Evolutionary conservation across 2,113 vertebrate genomes (phyloP).

Genomic region (Galemys pyrenaicus): DNA sequence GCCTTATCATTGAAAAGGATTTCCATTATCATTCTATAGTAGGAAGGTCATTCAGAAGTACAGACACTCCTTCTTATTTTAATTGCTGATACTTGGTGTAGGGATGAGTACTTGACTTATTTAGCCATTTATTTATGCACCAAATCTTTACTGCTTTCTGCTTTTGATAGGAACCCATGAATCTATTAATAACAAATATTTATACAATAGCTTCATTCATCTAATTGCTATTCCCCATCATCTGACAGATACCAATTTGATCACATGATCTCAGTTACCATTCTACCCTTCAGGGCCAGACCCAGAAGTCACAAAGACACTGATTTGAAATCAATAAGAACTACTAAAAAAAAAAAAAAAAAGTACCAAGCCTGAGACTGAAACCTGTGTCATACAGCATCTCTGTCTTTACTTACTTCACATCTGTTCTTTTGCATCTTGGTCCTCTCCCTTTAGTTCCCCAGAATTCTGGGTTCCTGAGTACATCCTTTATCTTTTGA

Average conservation of each 20-base stretch:
- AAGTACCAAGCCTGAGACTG: neutral
- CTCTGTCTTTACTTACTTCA: neutral
- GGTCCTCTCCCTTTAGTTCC: neutral
- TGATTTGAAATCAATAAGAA: slow-evolving; percentile 20
- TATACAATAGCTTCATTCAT: neutral
- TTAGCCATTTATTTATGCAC: neutral
- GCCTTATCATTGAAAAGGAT: neutral
- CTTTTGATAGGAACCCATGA: neutral
- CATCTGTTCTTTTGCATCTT: neutral
- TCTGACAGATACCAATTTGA: neutral
- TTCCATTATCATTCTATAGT: neutral
- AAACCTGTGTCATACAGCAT: neutral
- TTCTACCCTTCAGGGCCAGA: neutral
- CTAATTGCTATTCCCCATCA: neutral
- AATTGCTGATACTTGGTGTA: neutral
- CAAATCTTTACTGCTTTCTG: neutral
- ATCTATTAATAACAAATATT: neutral
- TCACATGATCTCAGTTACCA: neutral
- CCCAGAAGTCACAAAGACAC: neutral
- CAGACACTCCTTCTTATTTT: neutral
- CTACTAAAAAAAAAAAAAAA: neutral
- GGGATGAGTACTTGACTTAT: neutral
- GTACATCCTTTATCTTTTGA: neutral
- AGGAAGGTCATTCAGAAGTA: neutral
- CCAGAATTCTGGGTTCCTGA: neutral